Conservation (phyloP, 37 sponge, comb jelly and placozoan genomes). For the Bolinopsis microptera region DNA sequence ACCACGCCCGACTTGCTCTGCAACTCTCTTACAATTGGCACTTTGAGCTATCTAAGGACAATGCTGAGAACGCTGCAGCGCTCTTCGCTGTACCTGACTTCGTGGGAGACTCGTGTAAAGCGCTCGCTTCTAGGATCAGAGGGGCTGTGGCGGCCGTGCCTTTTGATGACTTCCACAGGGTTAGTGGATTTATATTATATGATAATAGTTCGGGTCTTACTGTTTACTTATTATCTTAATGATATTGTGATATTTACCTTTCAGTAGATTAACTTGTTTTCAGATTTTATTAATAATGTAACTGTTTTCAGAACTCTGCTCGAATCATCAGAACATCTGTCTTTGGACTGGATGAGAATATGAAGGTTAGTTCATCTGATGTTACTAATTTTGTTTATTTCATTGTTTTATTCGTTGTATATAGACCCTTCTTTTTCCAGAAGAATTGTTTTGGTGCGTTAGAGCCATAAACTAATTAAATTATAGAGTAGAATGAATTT, state of each 20-base stretch:
- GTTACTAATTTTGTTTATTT: too few relatives aligned
- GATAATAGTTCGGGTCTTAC: background rate
- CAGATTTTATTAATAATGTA: too few relatives aligned
- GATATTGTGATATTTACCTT: too few relatives aligned
- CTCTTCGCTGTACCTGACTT: slow-evolving; percentile 99
- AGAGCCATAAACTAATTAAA: too few relatives aligned
- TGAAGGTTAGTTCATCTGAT: slow-evolving; percentile 83
- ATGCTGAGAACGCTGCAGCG: slow-evolving; percentile 76
- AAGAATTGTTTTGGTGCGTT: too few relatives aligned
- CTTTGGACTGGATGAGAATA: slow-evolving; percentile 92
- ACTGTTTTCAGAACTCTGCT: slow-evolving; percentile 87
- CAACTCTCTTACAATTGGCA: slow-evolving; percentile 99
- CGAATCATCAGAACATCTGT: slow-evolving; percentile 98
- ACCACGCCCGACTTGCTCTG: slow-evolving; percentile 95
- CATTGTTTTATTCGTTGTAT: too few relatives aligned
- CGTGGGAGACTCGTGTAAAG: slow-evolving; percentile 99
- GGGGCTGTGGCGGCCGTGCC: slow-evolving; percentile 96
- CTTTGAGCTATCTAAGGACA: slow-evolving; percentile 36
- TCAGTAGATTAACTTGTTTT: too few relatives aligned
- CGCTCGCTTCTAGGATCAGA: slow-evolving; percentile 97
- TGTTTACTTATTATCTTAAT: too few relatives aligned
- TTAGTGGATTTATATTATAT: too few relatives aligned
- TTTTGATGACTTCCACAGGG: slow-evolving; percentile 99
- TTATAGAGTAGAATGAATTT: too few relatives aligned
- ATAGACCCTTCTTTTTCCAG: too few relatives aligned